These are phyloP conservation scores for Chrosomus eos DNA, from an alignment of 2,797 vertebrate species.

Conservation along the genomic window DNA sequence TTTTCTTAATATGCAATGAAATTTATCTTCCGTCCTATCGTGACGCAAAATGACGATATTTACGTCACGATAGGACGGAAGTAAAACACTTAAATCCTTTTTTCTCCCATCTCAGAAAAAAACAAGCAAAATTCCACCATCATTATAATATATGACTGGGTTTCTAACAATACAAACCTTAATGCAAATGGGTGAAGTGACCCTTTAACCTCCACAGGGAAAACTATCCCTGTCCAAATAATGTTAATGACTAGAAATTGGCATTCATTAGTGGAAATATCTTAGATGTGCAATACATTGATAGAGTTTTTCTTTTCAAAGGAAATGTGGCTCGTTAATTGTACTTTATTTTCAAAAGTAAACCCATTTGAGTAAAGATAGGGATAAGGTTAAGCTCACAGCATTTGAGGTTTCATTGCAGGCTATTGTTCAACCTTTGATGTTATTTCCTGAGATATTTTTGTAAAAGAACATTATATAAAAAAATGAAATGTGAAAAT, in stretches of 20 bases:
- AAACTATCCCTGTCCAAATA: neutral
- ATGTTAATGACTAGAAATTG: conserved; percentile 9
- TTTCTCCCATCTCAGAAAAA: too few relatives aligned
- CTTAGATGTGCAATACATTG: conserved; percentile 21
- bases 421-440: conserved; percentile 61
- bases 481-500: too few relatives aligned
- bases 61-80: too few relatives aligned
- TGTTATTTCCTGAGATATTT: neutral
- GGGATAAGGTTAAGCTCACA: conserved; percentile 66
- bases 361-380: conserved; percentile 47
- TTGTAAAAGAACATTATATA: too few relatives aligned
- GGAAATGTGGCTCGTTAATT: conserved; percentile 63
- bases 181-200: too few relatives aligned
- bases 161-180: too few relatives aligned
- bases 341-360: conserved; percentile 65
- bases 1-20: too few relatives aligned
- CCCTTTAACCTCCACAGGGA: neutral
- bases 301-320: conserved; percentile 49
- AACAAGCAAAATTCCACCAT: too few relatives aligned
- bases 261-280: conserved; percentile 22
- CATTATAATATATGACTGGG: too few relatives aligned
- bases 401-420: conserved; percentile 69
- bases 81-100: too few relatives aligned
- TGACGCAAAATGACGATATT: too few relatives aligned
- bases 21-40: too few relatives aligned